Evolutionary conservation across 1,140 invertebrate species (phyloP), one percentile per base, ranked within the genome.

Genomic region (Linepithema humile): DNA sequence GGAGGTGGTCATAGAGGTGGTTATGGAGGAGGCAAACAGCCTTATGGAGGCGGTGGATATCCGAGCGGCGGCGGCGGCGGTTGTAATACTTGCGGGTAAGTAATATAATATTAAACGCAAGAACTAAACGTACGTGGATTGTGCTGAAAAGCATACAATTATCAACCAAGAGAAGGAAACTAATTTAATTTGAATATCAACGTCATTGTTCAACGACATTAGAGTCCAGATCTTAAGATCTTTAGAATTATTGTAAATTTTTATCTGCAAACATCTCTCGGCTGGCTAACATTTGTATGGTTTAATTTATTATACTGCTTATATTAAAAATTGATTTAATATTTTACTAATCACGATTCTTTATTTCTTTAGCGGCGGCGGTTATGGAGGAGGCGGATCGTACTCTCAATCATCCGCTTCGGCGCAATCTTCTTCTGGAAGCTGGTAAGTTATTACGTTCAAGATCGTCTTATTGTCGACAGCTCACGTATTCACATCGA

Each of bases 381-480:
- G 78, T 0, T 86, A 86, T 20, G 70, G 85, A 4, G 70, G 75
- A 0, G 84, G 86, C 29, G 72, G 82, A 20, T 85, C 85, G 5
- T 86, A 80, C 23, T 17, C 74, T 10, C 35, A 55, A 0, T 17
- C 91, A 1, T 87, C 88, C 15, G 86, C 92, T 6, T 89, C 88
- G 2, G 90, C 92, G 1, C 75, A 87, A 17, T 85, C 91, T 3
- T 89, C 87, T 1, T 74, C 90, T 38, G 59, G 69, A 32, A 75
- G 62, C n/a, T 90, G 88, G 90, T 91, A 50, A 6, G 48, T 60
- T 35, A 23, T 35, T 77, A 35, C 9, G 6, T 10, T 40, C 12
- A 35, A 0, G 9, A 43, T 60, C 26, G 0, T 57, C 38, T 55
- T 5, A 38, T 48, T 60, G 60, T 38, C 29, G 32, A 74, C 12